A percentile compares a stretch with the other conserved stretches of the same genome.
Conservation (phyloP, 2,797 vertebrate genomes). For the Artibeus jamaicensis region DNA sequence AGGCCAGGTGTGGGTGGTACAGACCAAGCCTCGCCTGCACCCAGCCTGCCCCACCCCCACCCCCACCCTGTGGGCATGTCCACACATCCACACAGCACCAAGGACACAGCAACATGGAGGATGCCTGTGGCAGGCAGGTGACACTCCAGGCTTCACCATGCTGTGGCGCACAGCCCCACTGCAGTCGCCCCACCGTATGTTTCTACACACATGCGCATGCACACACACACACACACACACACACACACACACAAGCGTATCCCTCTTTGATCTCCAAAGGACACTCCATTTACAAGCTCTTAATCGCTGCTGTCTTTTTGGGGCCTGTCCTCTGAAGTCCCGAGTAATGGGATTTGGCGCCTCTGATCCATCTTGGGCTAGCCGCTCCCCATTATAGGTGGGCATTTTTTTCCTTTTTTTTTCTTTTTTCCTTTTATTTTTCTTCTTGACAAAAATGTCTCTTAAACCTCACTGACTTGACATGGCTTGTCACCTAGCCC, state of each 20-base stretch:
- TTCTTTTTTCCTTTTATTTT: not conserved
- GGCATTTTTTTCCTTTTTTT: constrained; percentile 46
- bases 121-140: constrained; percentile 69
- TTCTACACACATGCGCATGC: not conserved
- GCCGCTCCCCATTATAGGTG: constrained; percentile 66
- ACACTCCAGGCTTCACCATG: constrained; percentile 71
- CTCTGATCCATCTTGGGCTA: constrained; percentile 85
- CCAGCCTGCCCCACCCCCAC: not conserved
- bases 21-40: not conserved
- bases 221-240: not conserved
- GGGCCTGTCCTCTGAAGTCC: constrained; percentile 87
- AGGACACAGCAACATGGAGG: constrained; percentile 75
- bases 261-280: constrained; percentile 86
- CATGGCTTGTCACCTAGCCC: constrained; percentile 73
- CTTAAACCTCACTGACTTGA: constrained; percentile 79
- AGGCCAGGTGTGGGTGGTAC: not conserved
- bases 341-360: constrained; percentile 89
- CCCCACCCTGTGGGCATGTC: not conserved
- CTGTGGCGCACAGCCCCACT: constrained; percentile 27
- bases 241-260: not conserved
- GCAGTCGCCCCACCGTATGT: not conserved
- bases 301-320: constrained; percentile 85
- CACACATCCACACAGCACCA: constrained; percentile 60
- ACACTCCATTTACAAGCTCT: constrained; percentile 87
- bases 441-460: constrained; percentile 57